phyloP scores from a whole-genome alignment of 2,888 invertebrate genomes.

The Campoplex capitator region DNA sequence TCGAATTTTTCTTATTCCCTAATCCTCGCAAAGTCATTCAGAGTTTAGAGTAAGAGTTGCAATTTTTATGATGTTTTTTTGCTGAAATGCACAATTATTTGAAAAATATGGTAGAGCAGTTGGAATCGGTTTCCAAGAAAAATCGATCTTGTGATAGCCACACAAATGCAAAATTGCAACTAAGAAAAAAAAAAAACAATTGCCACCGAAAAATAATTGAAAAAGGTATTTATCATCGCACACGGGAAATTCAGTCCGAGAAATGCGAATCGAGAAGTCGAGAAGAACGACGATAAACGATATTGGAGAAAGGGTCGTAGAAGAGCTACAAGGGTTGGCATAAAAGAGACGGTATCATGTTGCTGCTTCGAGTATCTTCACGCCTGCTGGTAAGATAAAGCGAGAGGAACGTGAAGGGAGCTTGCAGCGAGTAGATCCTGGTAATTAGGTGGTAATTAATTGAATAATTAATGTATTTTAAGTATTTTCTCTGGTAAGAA shows the following conservation, averaged over 20 bases:
- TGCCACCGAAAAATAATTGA: background rate
- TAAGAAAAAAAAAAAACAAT: background rate
- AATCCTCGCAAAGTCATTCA: background rate
- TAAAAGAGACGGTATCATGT: slow-evolving; percentile 50
- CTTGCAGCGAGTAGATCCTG: slow-evolving; percentile 72
- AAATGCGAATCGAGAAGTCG: slow-evolving; percentile 25
- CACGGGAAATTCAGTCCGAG: background rate
- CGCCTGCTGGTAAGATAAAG: background rate
- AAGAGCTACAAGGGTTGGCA: slow-evolving; percentile 13
- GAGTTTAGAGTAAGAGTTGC: background rate
- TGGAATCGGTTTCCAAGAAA: background rate
- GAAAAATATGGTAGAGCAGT: background rate
- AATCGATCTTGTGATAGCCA: no score
- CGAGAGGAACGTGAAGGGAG: slow-evolving; percentile 61
- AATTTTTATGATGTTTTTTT: background rate
- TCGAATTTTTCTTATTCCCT: background rate
- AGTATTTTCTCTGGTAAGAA: slow-evolving; percentile 50
- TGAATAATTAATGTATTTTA: slow-evolving; percentile 78
- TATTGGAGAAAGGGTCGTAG: background rate
- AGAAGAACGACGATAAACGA: background rate
- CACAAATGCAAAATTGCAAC: background rate
- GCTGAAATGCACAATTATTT: background rate
- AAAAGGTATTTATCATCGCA: background rate
- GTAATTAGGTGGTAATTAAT: slow-evolving; percentile 83
- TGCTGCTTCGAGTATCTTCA: slow-evolving; percentile 50